Percentiles rank a stretch among this genome's conserved stretches.
Evolutionary conservation across 2,797 vertebrate species (phyloP).

Genomic region (Salmo trutta): DNA sequence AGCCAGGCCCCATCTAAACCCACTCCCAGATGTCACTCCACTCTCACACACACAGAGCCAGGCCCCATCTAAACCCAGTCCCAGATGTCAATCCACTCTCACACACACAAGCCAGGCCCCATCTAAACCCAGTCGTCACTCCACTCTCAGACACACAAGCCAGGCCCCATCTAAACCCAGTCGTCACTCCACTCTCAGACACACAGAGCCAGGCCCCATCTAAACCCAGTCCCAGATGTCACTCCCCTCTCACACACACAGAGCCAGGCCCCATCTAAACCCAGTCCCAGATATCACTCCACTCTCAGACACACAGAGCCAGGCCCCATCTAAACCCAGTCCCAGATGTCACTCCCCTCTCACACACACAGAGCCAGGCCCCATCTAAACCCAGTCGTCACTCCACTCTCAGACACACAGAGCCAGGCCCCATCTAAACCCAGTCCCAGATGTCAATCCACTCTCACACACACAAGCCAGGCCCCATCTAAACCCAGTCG

Average conservation of each 20-base stretch:
- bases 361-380: neutral
- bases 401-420: neutral
- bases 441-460: neutral
- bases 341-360: neutral
- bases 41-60: neutral
- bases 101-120: neutral
- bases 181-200: neutral
- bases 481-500: too few relatives aligned
- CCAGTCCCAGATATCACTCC: neutral
- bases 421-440: neutral
- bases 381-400: too few relatives aligned
- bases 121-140: neutral
- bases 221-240: too few relatives aligned
- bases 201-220: neutral
- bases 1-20: too few relatives aligned
- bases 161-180: too few relatives aligned
- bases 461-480: neutral
- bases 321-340: too few relatives aligned
- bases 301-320: neutral
- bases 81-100: neutral
- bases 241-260: neutral
- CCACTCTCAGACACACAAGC: neutral
- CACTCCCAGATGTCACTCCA: neutral
- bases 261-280: neutral
- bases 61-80: too few relatives aligned